A percentile compares a stretch with the other conserved stretches of the same genome.
Evolutionary conservation across 2,113 vertebrate species (phyloP).

Genomic region (Cyprinodon brontotheroides): DNA sequence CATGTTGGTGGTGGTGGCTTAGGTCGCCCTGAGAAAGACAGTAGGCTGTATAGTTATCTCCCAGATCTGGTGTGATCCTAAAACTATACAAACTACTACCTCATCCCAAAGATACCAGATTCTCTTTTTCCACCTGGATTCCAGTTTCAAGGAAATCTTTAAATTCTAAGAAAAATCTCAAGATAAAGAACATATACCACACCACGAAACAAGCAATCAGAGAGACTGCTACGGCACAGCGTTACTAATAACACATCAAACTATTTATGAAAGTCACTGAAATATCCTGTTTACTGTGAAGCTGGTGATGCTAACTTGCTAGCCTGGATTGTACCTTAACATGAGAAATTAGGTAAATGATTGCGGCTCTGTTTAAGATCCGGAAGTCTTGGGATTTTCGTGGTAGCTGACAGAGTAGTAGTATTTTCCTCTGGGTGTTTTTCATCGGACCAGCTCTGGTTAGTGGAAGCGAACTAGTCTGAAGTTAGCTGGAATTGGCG

Average conservation of each 20-base stretch:
- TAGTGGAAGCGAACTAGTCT: constrained; percentile 46
- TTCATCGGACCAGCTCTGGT: not conserved
- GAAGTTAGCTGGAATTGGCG: constrained; percentile 65
- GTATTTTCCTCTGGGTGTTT: not conserved
- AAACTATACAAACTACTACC: constrained; percentile 99
- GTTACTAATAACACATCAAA: not conserved
- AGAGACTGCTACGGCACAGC: no score
- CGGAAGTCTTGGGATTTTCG: not conserved
- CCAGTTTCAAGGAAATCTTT: no score
- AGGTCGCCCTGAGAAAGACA: constrained; percentile 90
- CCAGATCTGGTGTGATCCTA: constrained; percentile 96
- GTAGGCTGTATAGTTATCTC: constrained; percentile 99
- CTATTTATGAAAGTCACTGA: no score
- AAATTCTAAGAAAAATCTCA: no score
- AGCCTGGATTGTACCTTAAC: not conserved
- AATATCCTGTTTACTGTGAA: not conserved
- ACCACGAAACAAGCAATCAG: no score
- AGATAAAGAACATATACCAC: no score
- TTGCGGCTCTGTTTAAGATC: not conserved
- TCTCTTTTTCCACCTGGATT: not conserved
- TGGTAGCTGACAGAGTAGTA: not conserved
- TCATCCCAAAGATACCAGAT: constrained; percentile 84
- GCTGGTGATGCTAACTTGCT: not conserved
- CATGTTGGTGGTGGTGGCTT: constrained; percentile 19
- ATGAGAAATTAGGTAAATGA: not conserved